Evolutionary conservation across 2,888 invertebrate species (phyloP).

Genomic region (Neoascia interrupta): DNA sequence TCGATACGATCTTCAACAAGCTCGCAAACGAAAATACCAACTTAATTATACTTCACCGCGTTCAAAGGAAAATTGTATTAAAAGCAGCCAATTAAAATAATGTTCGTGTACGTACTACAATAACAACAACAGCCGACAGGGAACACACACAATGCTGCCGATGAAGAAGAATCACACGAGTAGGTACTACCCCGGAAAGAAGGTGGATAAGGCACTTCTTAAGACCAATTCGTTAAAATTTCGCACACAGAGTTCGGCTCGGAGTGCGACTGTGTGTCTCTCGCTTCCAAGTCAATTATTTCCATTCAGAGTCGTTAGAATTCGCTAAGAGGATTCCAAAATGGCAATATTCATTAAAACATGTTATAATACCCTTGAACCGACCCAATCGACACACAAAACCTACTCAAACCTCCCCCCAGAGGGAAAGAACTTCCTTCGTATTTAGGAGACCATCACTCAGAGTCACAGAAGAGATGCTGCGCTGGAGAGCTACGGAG

Average conservation of each 20-base stretch:
- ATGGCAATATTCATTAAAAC: constrained; percentile 42
- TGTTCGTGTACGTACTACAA: neutral
- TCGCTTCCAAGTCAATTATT: constrained; percentile 35
- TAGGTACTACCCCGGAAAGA: neutral
- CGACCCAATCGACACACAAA: neutral
- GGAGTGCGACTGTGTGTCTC: neutral
- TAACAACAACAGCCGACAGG: neutral
- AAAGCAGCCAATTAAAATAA: constrained; percentile 37
- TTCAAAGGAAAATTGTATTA: constrained; percentile 29
- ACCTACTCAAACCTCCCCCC: neutral
- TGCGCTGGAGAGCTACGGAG: too few species aligned
- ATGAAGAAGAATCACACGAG: neutral
- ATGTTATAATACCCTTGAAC: constrained; percentile 24
- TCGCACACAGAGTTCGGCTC: neutral
- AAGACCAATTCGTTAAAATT: constrained; percentile 40
- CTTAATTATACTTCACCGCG: constrained; percentile 12
- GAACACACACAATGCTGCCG: constrained; percentile 4
- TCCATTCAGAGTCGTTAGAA: constrained; percentile 48
- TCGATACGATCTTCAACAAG: too few species aligned
- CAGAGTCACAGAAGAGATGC: too few species aligned
- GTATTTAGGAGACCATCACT: constrained; percentile 15
- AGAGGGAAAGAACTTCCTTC: neutral
- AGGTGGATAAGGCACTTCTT: neutral
- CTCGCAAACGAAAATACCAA: too few species aligned
- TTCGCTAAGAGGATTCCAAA: constrained; percentile 54